phyloP scores from a whole-genome alignment of 2,113 vertebrate genomes.

The Merops nubicus region DNA sequence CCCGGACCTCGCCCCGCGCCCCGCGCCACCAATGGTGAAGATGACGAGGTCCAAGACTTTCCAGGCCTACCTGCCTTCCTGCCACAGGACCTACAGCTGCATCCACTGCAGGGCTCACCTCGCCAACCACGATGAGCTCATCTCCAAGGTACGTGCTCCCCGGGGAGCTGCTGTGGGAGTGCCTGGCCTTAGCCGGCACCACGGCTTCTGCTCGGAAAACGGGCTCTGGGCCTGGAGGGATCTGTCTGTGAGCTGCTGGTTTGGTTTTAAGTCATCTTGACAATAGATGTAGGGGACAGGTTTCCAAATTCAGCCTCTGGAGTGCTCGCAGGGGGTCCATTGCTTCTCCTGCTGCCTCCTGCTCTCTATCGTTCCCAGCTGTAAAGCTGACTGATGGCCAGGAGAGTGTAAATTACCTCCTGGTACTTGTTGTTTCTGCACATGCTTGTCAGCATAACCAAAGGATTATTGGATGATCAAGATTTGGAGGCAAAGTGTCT shows the following conservation, averaged over 20 bases:
- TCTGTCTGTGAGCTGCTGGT: neutral
- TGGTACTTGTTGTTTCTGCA: rapidly evolving
- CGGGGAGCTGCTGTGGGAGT: neutral
- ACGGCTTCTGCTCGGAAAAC: neutral
- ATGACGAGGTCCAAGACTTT: slow-evolving; percentile 99
- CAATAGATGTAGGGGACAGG: neutral
- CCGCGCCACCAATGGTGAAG: slow-evolving; percentile 93
- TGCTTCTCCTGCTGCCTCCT: rapidly evolving
- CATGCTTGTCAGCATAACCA: neutral
- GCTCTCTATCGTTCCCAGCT: neutral
- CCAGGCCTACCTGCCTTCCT: slow-evolving; percentile 96
- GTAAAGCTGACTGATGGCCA: neutral
- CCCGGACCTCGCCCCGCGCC: slow-evolving; percentile 82
- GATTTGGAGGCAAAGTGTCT: neutral
- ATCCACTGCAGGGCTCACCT: slow-evolving; percentile 98
- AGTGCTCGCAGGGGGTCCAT: neutral
- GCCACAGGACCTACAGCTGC: slow-evolving; percentile 98
- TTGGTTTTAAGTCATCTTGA: neutral
- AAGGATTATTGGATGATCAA: neutral
- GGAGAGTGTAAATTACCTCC: neutral
- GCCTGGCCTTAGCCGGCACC: neutral
- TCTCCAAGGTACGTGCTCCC: slow-evolving; percentile 89
- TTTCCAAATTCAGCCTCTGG: neutral
- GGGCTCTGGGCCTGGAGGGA: neutral
- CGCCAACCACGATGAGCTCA: slow-evolving; percentile 98